These are phyloP conservation scores for Bilobella aurantiaca DNA, from an alignment of 1,140 invertebrate species.

Conservation along the genomic window DNA sequence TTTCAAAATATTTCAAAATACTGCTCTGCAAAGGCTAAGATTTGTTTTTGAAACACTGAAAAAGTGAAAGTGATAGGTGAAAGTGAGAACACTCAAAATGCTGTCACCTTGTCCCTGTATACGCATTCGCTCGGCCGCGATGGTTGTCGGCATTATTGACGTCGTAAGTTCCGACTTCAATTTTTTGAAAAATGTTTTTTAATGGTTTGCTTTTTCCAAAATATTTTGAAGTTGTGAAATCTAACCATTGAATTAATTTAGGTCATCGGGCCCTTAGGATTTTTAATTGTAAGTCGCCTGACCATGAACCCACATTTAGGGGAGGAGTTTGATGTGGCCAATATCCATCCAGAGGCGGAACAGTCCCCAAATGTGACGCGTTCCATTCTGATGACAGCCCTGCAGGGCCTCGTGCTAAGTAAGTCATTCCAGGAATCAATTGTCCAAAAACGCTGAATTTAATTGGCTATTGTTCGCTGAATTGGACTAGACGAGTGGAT, in stretches of 20 bases:
- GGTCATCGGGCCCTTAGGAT: constrained; percentile 11
- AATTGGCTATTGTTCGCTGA: no score
- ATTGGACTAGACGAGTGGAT: constrained; percentile 9
- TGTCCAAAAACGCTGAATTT: no score
- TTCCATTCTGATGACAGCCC: constrained; percentile 3
- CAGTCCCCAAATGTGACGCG: neutral
- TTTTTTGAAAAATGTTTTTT: constrained; percentile 6
- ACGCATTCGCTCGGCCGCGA: neutral
- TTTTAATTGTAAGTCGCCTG: neutral
- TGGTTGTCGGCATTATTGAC: neutral
- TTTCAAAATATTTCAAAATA: no score
- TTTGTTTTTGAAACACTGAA: no score
- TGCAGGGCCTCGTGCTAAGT: constrained; percentile 11
- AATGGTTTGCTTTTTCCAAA: neutral
- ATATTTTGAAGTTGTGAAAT: no score
- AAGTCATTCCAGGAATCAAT: neutral
- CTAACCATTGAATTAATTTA: no score
- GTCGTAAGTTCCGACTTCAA: neutral
- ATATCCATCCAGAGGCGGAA: constrained; percentile 7
- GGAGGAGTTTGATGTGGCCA: neutral
- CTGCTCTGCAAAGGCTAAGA: no score
- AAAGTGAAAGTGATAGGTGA: no score
- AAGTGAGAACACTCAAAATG: no score
- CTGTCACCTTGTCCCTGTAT: neutral
- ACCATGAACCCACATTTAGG: constrained; percentile 12